phyloP scores from a whole-genome alignment of 1,140 invertebrate species.

The Zaprionus davidi region DNA sequence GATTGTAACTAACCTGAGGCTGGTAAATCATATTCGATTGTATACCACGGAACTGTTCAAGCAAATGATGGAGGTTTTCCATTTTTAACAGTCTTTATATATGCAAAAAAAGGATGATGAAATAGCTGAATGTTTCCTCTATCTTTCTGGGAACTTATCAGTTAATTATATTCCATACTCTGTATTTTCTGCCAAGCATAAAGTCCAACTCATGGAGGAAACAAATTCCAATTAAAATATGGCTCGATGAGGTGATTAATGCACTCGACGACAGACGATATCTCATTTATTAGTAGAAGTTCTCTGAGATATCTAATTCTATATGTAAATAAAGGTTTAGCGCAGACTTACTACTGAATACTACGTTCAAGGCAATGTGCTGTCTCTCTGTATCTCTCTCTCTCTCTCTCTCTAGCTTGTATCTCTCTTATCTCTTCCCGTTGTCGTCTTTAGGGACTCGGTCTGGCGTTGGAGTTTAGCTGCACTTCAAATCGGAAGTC shows the following conservation, averaged over 20 bases:
- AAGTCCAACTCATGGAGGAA: constrained; percentile 10
- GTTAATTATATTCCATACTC: constrained; percentile 8
- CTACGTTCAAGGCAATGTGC: background rate
- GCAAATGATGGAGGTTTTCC: constrained; percentile 13
- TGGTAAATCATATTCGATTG: constrained; percentile 22
- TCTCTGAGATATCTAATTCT: background rate
- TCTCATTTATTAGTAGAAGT: background rate
- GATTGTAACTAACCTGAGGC: constrained; percentile 35
- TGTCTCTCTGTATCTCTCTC: background rate
- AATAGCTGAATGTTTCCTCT: background rate
- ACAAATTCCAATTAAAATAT: background rate
- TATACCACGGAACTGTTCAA: background rate
- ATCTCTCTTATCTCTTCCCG: background rate
- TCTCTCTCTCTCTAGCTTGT: background rate
- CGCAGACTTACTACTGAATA: background rate
- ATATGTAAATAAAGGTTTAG: background rate
- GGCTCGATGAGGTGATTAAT: constrained; percentile 9
- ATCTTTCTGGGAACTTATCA: constrained; percentile 11
- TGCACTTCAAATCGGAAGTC: background rate
- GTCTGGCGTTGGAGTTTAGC: background rate
- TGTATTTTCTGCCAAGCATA: background rate
- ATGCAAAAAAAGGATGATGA: background rate
- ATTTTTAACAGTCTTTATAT: constrained; percentile 17
- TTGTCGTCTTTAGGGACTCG: background rate
- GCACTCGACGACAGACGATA: background rate